These are phyloP conservation scores for Tetramorium simillimum DNA, from an alignment of 1,140 invertebrate species.

Conservation along the genomic window DNA sequence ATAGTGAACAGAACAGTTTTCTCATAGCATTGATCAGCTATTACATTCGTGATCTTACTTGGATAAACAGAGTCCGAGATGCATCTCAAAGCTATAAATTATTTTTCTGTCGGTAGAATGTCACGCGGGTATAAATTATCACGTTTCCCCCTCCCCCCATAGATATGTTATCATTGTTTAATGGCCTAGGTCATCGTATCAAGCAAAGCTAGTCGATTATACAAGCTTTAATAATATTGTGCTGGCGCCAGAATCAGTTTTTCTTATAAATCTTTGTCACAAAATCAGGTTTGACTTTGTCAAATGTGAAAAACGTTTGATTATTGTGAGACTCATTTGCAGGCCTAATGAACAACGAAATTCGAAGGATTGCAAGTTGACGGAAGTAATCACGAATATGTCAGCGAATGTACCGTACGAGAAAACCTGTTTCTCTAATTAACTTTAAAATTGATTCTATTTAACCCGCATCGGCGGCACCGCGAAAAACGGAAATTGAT, in stretches of 20 bases:
- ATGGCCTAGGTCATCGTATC: background rate
- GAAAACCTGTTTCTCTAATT: constrained; percentile 16
- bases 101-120: background rate
- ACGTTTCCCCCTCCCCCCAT: background rate
- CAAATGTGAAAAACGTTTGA: background rate
- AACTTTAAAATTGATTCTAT: constrained; percentile 41
- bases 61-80: background rate
- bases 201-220: background rate
- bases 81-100: background rate
- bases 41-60: background rate
- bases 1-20: background rate
- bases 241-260: background rate
- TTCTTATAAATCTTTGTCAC: background rate
- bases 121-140: background rate
- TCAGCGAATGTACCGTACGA: background rate
- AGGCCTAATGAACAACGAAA: background rate
- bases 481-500: constrained; percentile 8
- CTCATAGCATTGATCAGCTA: background rate
- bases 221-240: background rate
- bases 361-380: background rate
- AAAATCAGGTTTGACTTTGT: background rate
- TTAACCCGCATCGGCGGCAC: constrained; percentile 7
- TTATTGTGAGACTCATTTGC: background rate
- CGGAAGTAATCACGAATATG: background rate
- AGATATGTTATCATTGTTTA: background rate